Evolutionary conservation across 2,888 invertebrate species (phyloP).

Genomic region (Lepidonotus clava): DNA sequence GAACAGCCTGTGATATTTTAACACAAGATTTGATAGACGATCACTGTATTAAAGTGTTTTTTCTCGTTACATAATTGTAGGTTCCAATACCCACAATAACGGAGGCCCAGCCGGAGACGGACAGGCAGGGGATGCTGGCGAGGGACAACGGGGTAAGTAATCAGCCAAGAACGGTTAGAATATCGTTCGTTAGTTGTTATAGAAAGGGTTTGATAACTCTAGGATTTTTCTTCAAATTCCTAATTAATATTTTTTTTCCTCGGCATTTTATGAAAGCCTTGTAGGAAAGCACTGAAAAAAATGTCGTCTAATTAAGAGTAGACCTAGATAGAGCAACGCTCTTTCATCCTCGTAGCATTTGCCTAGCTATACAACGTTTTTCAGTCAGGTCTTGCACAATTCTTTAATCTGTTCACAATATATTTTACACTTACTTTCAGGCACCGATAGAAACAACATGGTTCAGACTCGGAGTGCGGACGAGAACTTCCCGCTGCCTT

Average conservation of each 20-base stretch:
- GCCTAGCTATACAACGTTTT: too few species aligned
- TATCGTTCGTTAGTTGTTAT: not conserved
- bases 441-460: conserved; percentile 78
- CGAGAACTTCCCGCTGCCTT: conserved; percentile 77
- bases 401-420: too few species aligned
- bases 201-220: not conserved
- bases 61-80: conserved; percentile 60
- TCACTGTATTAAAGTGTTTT: not conserved
- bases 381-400: too few species aligned
- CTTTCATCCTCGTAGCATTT: too few species aligned
- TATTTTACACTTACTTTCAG: conserved; percentile 64
- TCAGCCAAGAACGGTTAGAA: not conserved
- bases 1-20: too few species aligned
- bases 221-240: too few species aligned
- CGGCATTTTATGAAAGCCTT: too few species aligned
- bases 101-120: conserved; percentile 77
- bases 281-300: too few species aligned
- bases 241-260: too few species aligned
- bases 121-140: conserved; percentile 77
- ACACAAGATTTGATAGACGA: not conserved
- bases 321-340: too few species aligned
- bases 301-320: too few species aligned
- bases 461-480: conserved; percentile 72
- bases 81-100: conserved; percentile 79
- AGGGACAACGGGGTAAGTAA: conserved; percentile 73